A percentile compares a stretch with the other conserved stretches of the same genome.
phyloP scores from a whole-genome alignment of 2,888 invertebrate genomes.

The Diarsia brunnea region DNA sequence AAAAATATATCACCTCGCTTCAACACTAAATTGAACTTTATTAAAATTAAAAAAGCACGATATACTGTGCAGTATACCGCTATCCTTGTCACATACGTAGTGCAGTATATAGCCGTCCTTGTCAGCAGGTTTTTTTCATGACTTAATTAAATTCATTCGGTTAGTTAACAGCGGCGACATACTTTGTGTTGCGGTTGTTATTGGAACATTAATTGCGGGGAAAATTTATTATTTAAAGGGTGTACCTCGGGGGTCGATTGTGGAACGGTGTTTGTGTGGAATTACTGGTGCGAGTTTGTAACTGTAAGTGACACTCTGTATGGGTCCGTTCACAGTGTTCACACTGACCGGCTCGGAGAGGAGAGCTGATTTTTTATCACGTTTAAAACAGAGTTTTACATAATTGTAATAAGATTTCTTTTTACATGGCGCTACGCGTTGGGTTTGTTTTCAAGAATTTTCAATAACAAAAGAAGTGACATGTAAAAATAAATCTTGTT shows the following conservation, averaged over 20 bases:
- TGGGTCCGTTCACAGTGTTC: too few species aligned
- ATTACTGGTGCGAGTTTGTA: background rate
- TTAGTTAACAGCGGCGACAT: conserved; percentile 54
- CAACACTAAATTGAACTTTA: conserved; percentile 43
- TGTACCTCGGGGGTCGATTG: conserved; percentile 6
- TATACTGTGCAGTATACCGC: conserved; percentile 44
- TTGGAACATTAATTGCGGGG: conserved; percentile 50
- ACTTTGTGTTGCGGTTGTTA: conserved; percentile 46
- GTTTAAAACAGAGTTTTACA: too few species aligned
- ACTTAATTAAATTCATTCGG: conserved; percentile 64
- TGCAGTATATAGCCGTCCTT: conserved; percentile 44
- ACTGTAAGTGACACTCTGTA: background rate
- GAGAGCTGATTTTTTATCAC: too few species aligned
- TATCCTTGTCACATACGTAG: conserved; percentile 42
- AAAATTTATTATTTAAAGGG: conserved; percentile 43
- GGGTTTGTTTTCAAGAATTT: too few species aligned
- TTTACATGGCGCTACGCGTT: too few species aligned
- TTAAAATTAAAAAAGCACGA: conserved; percentile 57
- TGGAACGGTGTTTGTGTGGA: background rate
- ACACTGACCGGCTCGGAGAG: too few species aligned
- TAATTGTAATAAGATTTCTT: too few species aligned
- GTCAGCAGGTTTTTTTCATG: conserved; percentile 58
- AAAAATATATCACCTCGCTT: conserved; percentile 16
- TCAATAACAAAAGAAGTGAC: too few species aligned
- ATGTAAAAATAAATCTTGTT: too few species aligned